Evolutionary conservation across 2,888 invertebrate genomes (phyloP).

Genomic region (Melitaea athalia): DNA sequence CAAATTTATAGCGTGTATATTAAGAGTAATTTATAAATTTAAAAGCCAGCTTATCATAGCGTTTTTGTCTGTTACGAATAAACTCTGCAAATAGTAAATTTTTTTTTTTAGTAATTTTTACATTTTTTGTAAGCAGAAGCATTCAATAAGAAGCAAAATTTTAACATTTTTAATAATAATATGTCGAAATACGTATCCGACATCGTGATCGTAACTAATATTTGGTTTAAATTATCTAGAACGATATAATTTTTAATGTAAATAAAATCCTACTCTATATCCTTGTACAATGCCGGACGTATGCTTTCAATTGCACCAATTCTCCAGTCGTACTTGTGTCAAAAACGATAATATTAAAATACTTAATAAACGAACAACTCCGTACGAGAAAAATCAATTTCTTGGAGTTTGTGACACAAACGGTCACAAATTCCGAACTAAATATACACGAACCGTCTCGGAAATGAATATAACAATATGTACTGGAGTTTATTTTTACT

Average conservation of each 20-base stretch:
- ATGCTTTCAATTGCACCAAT: constrained; percentile 20
- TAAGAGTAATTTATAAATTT: background rate
- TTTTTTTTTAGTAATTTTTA: too few relatives aligned
- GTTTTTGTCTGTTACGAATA: background rate
- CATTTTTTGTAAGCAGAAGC: too few relatives aligned
- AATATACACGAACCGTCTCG: too few relatives aligned
- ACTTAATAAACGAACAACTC: too few relatives aligned
- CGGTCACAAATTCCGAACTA: too few relatives aligned
- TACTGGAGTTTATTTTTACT: too few relatives aligned
- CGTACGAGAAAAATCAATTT: too few relatives aligned
- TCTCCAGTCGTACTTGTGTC: constrained; percentile 9
- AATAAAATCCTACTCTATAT: constrained; percentile 12
- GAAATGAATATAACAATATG: too few relatives aligned
- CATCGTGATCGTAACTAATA: background rate
- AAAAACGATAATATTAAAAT: background rate
- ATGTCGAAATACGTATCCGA: background rate
- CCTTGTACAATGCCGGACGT: constrained; percentile 26
- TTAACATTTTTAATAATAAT: too few relatives aligned
- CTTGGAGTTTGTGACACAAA: too few relatives aligned
- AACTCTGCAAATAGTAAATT: background rate
- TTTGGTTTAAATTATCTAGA: background rate
- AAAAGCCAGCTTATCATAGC: background rate
- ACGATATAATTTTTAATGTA: background rate
- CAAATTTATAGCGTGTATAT: constrained; percentile 12
- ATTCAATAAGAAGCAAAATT: too few relatives aligned